These are phyloP conservation scores for Zaprionus obscuricornis DNA, from an alignment of 2,888 invertebrate genomes.

Conservation along the genomic window DNA sequence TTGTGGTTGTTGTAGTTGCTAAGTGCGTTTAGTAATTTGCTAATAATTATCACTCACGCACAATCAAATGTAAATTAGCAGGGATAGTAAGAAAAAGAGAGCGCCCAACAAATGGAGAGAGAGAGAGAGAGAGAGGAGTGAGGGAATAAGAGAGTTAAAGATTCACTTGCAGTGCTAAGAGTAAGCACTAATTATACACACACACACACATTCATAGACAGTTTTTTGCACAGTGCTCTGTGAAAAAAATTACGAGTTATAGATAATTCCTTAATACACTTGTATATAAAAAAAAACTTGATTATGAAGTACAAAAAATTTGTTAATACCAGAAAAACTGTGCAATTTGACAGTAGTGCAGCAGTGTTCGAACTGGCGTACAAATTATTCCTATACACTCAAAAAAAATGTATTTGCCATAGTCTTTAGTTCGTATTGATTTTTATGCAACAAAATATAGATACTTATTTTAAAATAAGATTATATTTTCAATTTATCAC, in stretches of 20 bases:
- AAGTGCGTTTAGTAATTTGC: slow-evolving; percentile 74
- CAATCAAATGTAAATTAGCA: slow-evolving; percentile 63
- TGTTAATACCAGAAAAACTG: no score
- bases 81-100: no score
- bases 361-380: slow-evolving; percentile 42
- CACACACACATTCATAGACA: background rate
- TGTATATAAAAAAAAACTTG: no score
- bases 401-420: slow-evolving; percentile 33
- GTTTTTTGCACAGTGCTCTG: background rate
- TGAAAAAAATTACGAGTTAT: no score
- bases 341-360: no score
- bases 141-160: slow-evolving; percentile 4
- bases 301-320: no score
- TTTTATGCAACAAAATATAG: no score
- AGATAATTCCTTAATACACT: no score
- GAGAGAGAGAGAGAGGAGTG: background rate
- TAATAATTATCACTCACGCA: slow-evolving; percentile 75
- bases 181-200: slow-evolving; percentile 21
- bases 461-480: no score
- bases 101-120: background rate
- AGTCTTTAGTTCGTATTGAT: slow-evolving; percentile 21
- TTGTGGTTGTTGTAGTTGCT: slow-evolving; percentile 52
- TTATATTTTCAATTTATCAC: no score
- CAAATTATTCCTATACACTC: slow-evolving; percentile 14
- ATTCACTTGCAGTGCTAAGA: slow-evolving; percentile 28